phyloP scores from a whole-genome alignment of 2,888 invertebrate species.

The Gymnocheta viridis region DNA sequence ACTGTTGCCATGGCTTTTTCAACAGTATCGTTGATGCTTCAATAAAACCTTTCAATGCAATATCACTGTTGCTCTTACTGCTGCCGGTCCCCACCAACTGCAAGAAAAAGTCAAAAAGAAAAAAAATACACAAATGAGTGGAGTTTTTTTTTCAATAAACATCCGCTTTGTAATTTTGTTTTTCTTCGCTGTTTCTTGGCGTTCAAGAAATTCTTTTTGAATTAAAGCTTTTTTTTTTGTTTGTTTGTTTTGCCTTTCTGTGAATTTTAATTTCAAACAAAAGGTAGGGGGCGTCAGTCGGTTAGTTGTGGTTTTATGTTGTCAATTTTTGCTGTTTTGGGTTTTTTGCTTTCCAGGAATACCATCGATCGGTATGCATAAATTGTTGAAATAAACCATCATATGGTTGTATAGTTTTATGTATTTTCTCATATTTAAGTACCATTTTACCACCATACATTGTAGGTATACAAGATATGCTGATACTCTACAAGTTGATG shows the following conservation, averaged over 20 bases:
- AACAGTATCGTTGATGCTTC: slow-evolving; percentile 63
- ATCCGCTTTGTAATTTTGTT: slow-evolving; percentile 56
- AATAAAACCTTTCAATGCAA: slow-evolving; percentile 65
- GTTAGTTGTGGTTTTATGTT: slow-evolving; percentile 52
- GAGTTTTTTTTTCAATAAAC: slow-evolving; percentile 48
- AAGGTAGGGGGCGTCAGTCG: slow-evolving; percentile 62
- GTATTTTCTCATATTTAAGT: slow-evolving; percentile 19
- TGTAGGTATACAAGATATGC: slow-evolving; percentile 3
- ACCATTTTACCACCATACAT: slow-evolving; percentile 10
- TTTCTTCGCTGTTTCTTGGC: slow-evolving; percentile 4
- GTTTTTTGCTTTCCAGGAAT: slow-evolving; percentile 50
- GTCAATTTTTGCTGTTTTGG: slow-evolving; percentile 31
- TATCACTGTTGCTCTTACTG: slow-evolving; percentile 45
- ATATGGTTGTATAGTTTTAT: neutral
- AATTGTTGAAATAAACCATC: slow-evolving; percentile 42
- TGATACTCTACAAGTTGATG: neutral
- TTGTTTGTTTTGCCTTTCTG: slow-evolving; percentile 13
- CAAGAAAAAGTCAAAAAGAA: slow-evolving; percentile 33
- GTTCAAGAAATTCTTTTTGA: slow-evolving; percentile 28
- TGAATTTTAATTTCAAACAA: slow-evolving; percentile 35
- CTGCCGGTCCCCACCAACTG: slow-evolving; percentile 63
- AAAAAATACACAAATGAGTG: slow-evolving; percentile 29
- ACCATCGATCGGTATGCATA: slow-evolving; percentile 57
- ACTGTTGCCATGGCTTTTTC: slow-evolving; percentile 81
- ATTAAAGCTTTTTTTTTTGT: slow-evolving; percentile 11